Evolutionary conservation across 2,797 vertebrate genomes (phyloP), one percentile per base, ranked within the genome.

Genomic region (Benthosema pterotum): DNA sequence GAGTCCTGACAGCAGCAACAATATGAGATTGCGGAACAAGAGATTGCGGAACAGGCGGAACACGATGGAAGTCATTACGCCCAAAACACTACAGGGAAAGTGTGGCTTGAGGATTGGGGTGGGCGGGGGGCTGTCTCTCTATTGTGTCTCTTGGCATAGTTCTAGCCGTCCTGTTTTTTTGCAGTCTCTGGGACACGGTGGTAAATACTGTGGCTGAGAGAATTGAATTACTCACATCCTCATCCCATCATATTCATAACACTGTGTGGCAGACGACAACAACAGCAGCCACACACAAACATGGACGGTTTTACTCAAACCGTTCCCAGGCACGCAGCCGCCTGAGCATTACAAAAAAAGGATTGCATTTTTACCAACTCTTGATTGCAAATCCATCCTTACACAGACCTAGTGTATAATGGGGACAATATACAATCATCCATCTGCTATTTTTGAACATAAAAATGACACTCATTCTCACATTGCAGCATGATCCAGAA

Each of bases 71-170:
- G 8, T 15, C 5, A 14, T 70, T 42, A 47, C 8, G 3, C 42
- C 38, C 12, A 43, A 17, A n/a, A n/a, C n/a, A 60, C 55, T 46
- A 61, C 25, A n/a, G 45, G 68, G 11, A 17, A 49, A 56, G 57
- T 60, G 17, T 57, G 54, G 28, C 9, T 43, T 63, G 22, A 64
- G 4, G 58, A 38, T 58, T 54, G 16, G 42, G 52, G 19, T 28
- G 42, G 22, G 22, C 22, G 42, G 54, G 49, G 19, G 42, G 42
- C 15, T 18, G 55, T 52, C 48, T 17, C 28, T 46, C 49, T 38
- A 57, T 66, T 58, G 38, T 58, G 28, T 52, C 49, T 52, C 49
- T 47, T 66, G 56, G 56, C 42, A 48, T 14, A 15, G n/a, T 52
- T 68, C 11, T 47, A 28, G 2, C 28, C 48, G 49, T 61, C 13